Evolutionary conservation across 1,140 invertebrate species (phyloP).

Genomic region (Stenopsyche tienmushanensis): DNA sequence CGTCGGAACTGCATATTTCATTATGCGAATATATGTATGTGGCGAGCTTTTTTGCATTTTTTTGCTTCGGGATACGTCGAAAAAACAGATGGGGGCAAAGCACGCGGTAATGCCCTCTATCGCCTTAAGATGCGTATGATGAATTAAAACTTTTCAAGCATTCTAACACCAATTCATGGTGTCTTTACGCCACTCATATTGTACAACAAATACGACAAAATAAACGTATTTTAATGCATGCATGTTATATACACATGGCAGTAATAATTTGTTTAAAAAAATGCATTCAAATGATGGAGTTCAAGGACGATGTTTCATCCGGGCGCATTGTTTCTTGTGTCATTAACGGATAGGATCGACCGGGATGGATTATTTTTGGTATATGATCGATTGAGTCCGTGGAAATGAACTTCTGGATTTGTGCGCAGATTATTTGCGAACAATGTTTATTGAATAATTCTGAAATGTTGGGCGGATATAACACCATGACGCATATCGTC

Average conservation of each 20-base stretch:
- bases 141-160: no score
- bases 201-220: no score
- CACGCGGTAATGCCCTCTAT: neutral
- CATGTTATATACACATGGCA: no score
- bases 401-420: no score
- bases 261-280: no score
- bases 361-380: no score
- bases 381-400: no score
- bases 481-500: slow-evolving; percentile 10
- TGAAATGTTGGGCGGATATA: slow-evolving; percentile 15
- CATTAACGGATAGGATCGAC: no score
- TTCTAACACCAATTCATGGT: no score
- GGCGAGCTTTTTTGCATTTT: neutral
- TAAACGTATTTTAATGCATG: no score
- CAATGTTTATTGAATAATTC: slow-evolving; percentile 6
- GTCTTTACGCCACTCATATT: no score
- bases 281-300: no score
- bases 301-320: neutral
- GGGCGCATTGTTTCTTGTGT: neutral
- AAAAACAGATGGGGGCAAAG: neutral
- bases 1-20: slow-evolving; percentile 4
- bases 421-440: slow-evolving; percentile 10
- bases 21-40: neutral
- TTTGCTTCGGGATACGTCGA: neutral
- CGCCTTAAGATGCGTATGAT: neutral